Base-by-base conservation (phyloP, 2,888 invertebrate species). In the Mystacides longicornis region DNA sequence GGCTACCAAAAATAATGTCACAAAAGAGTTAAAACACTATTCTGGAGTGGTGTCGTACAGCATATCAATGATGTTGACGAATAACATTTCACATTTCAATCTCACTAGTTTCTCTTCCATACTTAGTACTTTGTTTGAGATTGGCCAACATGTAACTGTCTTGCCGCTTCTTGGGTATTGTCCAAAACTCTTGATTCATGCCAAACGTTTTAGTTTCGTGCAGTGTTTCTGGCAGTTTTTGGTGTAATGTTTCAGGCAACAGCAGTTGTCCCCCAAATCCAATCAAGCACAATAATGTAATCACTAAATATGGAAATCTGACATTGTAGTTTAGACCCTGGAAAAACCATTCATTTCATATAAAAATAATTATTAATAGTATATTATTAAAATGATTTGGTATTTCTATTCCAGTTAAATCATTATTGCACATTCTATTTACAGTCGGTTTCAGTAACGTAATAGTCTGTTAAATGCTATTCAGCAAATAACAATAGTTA, bases 211-310 rank as follows among this genome's bases (percentile, higher is more conserved):
- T 67, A 1, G 79, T 79, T 60, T 81, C 81, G 55, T 71, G 73
- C 56, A 81, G 65, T 5, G 79, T 77, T 67, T 81, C 80, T 43
- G 81, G 81, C 51, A 81, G 66, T 62, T 72, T 75, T 63, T 77
- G 72, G 63, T 79, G 72, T 51, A 80, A 66, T 2, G 81, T 81
- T 68, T 81, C 81, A 0, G 81, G 81, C 21, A 81, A 65, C 60
- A 77, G 75, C 19, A 74, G 58, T 1, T 74, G 73, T 1, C 69
- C 67, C 18, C 74, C 54, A 19, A 71, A 70, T 47, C 75, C 79
- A 16, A 72, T 31, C 3, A 73, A 61, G 48, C 69, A 71, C 21
- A 77, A 63, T 19, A 65, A 55, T 3, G 69, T 67, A 23, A 67
- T 57, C 33, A 69, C 60, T 7, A 65, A 27, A 46, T 73, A 76